Percentiles rank a stretch among this genome's conserved stretches.
Conservation (phyloP, 2,113 vertebrate genomes). For the Alethe diademata region DNA sequence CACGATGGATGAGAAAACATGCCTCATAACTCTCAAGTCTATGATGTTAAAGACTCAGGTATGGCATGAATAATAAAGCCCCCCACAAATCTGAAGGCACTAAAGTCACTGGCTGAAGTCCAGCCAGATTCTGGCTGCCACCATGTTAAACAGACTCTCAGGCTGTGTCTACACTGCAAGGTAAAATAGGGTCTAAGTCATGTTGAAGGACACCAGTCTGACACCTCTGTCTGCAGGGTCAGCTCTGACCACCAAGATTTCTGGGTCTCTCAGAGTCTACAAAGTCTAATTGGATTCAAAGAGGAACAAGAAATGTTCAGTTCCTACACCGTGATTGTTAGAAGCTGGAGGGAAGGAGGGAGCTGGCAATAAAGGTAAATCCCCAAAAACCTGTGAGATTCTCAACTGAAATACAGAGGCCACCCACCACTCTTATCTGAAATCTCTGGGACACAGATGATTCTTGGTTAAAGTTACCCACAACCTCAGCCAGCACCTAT, state of each 20-base stretch:
- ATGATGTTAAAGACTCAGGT: background rate
- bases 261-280: background rate
- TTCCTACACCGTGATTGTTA: background rate
- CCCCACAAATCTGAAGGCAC: background rate
- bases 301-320: background rate
- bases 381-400: background rate
- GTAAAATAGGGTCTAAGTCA: background rate
- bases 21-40: background rate
- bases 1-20: background rate
- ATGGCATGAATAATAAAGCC: background rate
- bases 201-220: background rate
- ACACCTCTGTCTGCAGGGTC: background rate
- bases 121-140: background rate
- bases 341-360: background rate
- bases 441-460: background rate
- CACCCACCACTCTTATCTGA: background rate
- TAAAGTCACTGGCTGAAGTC: background rate
- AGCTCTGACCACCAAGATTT: background rate
- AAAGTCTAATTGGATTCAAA: background rate
- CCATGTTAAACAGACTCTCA: background rate
- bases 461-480: background rate
- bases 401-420: background rate
- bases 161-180: background rate
- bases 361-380: background rate
- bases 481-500: background rate